A percentile compares a stretch with the other conserved stretches of the same genome.
Conservation (phyloP, 2,888 invertebrate genomes). For the Euphydryas editha region DNA sequence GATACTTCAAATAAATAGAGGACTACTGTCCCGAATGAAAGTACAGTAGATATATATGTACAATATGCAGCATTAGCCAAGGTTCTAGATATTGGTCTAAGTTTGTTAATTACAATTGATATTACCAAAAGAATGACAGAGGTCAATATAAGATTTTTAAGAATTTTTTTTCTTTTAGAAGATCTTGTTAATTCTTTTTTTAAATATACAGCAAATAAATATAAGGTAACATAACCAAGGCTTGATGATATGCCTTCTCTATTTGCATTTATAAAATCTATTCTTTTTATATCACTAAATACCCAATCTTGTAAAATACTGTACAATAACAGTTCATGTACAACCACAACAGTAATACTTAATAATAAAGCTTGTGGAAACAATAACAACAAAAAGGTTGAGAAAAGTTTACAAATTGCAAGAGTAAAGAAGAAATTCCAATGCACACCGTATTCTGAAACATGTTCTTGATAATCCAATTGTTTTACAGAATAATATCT, state of each 20-base stretch:
- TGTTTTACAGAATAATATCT: constrained; percentile 85
- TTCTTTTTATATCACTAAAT: constrained; percentile 82
- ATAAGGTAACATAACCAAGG: constrained; percentile 93
- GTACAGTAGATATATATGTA: constrained; percentile 88
- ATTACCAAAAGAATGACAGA: constrained; percentile 67
- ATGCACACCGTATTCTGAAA: constrained; percentile 97
- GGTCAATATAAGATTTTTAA: constrained; percentile 48
- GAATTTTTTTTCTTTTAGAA: constrained; percentile 49
- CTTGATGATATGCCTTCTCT: constrained; percentile 95
- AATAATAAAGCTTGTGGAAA: constrained; percentile 80
- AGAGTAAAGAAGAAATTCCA: constrained; percentile 99
- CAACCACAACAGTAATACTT: constrained; percentile 80
- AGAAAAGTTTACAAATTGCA: constrained; percentile 90
- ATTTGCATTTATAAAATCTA: constrained; percentile 90
- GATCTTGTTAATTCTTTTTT: constrained; percentile 80
- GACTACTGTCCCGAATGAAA: constrained; percentile 80
- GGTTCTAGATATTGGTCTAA: constrained; percentile 88
- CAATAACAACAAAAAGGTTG: constrained; percentile 84
- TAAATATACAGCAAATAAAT: constrained; percentile 88
- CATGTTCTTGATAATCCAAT: constrained; percentile 93
- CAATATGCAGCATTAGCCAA: constrained; percentile 93
- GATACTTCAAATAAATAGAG: constrained; percentile 83
- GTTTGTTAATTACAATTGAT: constrained; percentile 72
- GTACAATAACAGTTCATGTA: constrained; percentile 87
- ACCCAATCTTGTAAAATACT: constrained; percentile 88